These are phyloP conservation scores for Synanthedon andrenaeformis DNA, from an alignment of 2,888 invertebrate species.

Conservation along the genomic window DNA sequence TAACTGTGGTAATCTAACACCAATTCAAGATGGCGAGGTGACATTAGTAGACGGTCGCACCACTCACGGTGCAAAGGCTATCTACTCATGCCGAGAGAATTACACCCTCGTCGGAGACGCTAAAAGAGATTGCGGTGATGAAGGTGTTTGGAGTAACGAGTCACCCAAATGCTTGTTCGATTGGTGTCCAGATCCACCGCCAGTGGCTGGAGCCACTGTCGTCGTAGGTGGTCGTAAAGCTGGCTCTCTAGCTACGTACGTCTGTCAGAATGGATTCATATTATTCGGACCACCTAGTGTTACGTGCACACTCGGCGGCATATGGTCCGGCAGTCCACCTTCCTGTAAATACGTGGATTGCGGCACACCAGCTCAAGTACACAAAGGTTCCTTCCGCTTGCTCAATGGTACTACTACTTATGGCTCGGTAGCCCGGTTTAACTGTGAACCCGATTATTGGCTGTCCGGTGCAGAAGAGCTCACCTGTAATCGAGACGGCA, in stretches of 20 bases:
- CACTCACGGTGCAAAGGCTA: conserved; percentile 81
- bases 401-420: conserved; percentile 86
- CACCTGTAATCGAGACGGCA: conserved; percentile 84
- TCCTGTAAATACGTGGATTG: conserved; percentile 90
- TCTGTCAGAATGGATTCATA: conserved; percentile 86
- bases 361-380: conserved; percentile 83
- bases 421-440: conserved; percentile 82
- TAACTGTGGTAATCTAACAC: conserved; percentile 79
- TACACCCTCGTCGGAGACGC: conserved; percentile 84
- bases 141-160: conserved; percentile 82
- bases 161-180: conserved; percentile 86
- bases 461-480: conserved; percentile 79
- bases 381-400: conserved; percentile 79
- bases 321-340: conserved; percentile 84
- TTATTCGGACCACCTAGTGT: conserved; percentile 83
- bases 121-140: conserved; percentile 78
- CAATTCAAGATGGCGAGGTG: conserved; percentile 80
- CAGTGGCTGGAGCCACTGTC: conserved; percentile 81
- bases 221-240: conserved; percentile 78
- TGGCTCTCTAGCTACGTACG: conserved; percentile 84
- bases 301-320: conserved; percentile 86
- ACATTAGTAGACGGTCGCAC: conserved; percentile 77
- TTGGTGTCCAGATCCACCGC: conserved; percentile 89
- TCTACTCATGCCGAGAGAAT: conserved; percentile 85
- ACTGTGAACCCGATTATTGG: conserved; percentile 87